A percentile compares a stretch with the other conserved stretches of the same genome.
These are phyloP conservation scores for Megalonaias nervosa DNA, from an alignment of 1,140 invertebrate genomes.

Conservation along the genomic window DNA sequence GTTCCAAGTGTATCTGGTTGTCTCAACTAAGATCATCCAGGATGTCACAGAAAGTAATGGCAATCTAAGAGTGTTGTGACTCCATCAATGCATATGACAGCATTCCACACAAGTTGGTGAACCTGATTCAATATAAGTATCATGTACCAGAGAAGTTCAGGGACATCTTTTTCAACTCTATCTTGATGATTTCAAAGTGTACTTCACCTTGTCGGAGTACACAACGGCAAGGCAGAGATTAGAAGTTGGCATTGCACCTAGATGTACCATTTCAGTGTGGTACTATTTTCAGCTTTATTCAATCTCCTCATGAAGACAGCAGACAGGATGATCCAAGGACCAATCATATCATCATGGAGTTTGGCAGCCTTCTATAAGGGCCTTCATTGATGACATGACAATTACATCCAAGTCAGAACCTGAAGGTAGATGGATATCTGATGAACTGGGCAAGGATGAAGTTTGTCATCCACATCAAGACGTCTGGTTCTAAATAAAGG, in stretches of 20 bases:
- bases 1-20: conserved; percentile 26
- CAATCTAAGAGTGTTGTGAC: conserved; percentile 30
- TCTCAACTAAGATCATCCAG: conserved; percentile 16
- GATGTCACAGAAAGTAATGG: conserved; percentile 17
- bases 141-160: conserved; percentile 15
- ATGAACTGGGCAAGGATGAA: conserved; percentile 30
- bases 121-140: conserved; percentile 16
- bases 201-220: conserved; percentile 22
- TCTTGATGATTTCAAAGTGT: conserved; percentile 15
- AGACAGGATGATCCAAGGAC: conserved; percentile 23
- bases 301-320: conserved; percentile 21
- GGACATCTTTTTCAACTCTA: not conserved
- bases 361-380: conserved; percentile 20
- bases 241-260: conserved; percentile 20
- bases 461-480: conserved; percentile 20
- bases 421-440: conserved; percentile 20
- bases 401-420: conserved; percentile 27
- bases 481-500: conserved; percentile 32
- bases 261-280: conserved; percentile 20
- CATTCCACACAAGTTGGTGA: conserved; percentile 24
- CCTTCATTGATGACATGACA: conserved; percentile 33
- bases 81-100: conserved; percentile 15
- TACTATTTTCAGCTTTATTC: conserved; percentile 10
- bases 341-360: conserved; percentile 5
- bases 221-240: conserved; percentile 32